Evolutionary conservation across 2,797 vertebrate species (phyloP), one percentile per base, ranked within the genome.

Genomic region (Zenarchopterus dispar): DNA sequence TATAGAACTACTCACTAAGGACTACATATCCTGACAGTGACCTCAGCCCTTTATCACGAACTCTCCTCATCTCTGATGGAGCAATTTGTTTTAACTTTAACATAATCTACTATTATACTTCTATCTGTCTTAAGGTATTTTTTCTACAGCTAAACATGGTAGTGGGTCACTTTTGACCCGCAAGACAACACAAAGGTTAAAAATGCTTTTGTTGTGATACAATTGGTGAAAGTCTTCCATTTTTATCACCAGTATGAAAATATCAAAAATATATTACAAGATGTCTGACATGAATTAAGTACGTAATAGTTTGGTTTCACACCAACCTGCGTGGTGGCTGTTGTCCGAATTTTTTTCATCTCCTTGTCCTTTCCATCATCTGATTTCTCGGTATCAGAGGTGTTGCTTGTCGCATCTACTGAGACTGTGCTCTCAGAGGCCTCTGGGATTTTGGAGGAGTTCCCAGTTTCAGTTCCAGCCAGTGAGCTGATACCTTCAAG

Each of bases 261-360:
- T 10, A 13, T 7, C 6, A 31, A 31, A 36, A 36, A 13, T 3
- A 39, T 39, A 3, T 15, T 39, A 5, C 36, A 39, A 39, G 11
- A 39, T 39, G 36, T 39, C 13, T 39, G 3, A 11, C 31, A 31
- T 8, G 31, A 4, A 1, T 31, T 5, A 4, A 1, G 13, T 15
- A 39, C 13, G 7, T 16, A 5, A 39, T 13, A 13, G 13, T 39
- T 39, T 15, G 36, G 10, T 19, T 33, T 28, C 0, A 2, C 8
- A 75, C 92, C 78, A 76, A 97, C 97, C 92, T 98, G 97, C 17
- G 95, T 97, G 19, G 96, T 96, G n/a, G 96, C 81, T 3, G 85
- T 97, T 7, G 97, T 98, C 82, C 95, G 96, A 83, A 98, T 97
- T 88, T 96, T 98, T 84, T 93, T 93, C 48, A 92, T 92, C 78